Conservation (phyloP, 2,797 vertebrate species). For the Gymnothorax reevesii region DNA sequence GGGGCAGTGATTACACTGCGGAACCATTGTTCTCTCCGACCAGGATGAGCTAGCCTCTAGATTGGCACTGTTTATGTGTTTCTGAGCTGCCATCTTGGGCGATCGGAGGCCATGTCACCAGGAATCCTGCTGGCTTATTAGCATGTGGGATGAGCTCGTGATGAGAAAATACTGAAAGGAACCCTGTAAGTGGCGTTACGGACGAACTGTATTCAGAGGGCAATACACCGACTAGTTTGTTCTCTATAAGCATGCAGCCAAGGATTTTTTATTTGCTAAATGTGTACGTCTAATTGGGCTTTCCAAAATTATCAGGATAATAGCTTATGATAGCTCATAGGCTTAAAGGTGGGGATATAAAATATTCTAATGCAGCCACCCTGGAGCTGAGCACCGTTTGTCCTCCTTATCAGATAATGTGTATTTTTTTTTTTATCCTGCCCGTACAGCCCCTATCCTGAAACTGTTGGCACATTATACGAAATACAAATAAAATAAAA, state of each 20-base stretch:
- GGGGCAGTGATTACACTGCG: not conserved
- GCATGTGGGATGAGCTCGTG: constrained; percentile 50
- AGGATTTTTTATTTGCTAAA: not conserved
- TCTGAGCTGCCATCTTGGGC: constrained; percentile 1
- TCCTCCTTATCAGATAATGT: too few relatives aligned
- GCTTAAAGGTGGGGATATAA: too few relatives aligned
- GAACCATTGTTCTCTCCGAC: not conserved
- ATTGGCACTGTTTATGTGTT: not conserved
- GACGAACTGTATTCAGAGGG: not conserved
- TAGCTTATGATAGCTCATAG: too few relatives aligned
- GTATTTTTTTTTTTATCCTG: too few relatives aligned
- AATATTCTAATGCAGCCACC: too few relatives aligned
- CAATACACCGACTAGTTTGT: not conserved
- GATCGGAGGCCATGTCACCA: constrained; percentile 36
- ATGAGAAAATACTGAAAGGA: not conserved
- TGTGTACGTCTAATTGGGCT: not conserved
- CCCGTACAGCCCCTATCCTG: too few relatives aligned
- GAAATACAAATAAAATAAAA: too few relatives aligned
- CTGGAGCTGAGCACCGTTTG: too few relatives aligned
- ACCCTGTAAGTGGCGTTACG: constrained; percentile 18
- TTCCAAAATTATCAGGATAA: too few relatives aligned
- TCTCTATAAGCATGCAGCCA: not conserved
- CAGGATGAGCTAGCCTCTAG: not conserved
- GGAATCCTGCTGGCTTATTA: constrained; percentile 60
- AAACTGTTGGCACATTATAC: too few relatives aligned